A percentile compares a stretch with the other conserved stretches of the same genome.
phyloP scores from a whole-genome alignment of 2,888 invertebrate genomes.

The Drosophila bunnanda region DNA sequence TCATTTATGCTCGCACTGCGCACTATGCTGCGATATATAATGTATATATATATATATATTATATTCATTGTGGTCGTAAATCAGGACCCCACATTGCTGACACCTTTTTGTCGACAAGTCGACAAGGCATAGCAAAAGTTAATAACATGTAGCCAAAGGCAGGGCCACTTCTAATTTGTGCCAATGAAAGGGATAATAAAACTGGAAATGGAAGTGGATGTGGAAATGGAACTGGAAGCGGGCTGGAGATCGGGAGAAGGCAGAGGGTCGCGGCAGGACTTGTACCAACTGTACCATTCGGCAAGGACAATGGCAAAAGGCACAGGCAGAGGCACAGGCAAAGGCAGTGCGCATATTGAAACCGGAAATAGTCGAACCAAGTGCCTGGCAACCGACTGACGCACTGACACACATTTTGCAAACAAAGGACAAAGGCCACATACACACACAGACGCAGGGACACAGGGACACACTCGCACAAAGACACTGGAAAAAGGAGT shows the following conservation, averaged over 20 bases:
- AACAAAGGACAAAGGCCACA: slow-evolving; percentile 68
- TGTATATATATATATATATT: neutral
- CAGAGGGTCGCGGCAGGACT: slow-evolving; percentile 39
- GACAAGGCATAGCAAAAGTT: slow-evolving; percentile 70
- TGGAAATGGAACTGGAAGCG: slow-evolving; percentile 18
- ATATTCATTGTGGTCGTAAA: slow-evolving; percentile 55
- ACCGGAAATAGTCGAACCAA: slow-evolving; percentile 81
- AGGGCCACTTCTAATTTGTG: slow-evolving; percentile 49
- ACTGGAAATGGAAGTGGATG: slow-evolving; percentile 39
- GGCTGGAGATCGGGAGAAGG: slow-evolving; percentile 2
- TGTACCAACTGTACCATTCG: slow-evolving; percentile 71
- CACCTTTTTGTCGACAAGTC: slow-evolving; percentile 61
- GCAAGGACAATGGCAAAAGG: slow-evolving; percentile 54
- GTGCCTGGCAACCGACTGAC: slow-evolving; percentile 79
- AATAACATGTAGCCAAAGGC: slow-evolving; percentile 64
- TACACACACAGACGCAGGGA: slow-evolving; percentile 33
- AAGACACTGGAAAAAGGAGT: slow-evolving; percentile 54
- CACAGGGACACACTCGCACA: too few species aligned
- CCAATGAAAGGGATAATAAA: slow-evolving; percentile 39
- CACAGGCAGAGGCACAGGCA: slow-evolving; percentile 64
- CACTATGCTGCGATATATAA: slow-evolving; percentile 7
- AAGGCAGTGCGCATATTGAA: slow-evolving; percentile 76
- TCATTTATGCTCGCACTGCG: slow-evolving; percentile 23
- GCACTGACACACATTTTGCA: slow-evolving; percentile 77
- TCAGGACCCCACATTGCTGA: slow-evolving; percentile 50